Base-by-base conservation (phyloP, 1,140 invertebrate genomes). In the Zaprionus capensis region DNA sequence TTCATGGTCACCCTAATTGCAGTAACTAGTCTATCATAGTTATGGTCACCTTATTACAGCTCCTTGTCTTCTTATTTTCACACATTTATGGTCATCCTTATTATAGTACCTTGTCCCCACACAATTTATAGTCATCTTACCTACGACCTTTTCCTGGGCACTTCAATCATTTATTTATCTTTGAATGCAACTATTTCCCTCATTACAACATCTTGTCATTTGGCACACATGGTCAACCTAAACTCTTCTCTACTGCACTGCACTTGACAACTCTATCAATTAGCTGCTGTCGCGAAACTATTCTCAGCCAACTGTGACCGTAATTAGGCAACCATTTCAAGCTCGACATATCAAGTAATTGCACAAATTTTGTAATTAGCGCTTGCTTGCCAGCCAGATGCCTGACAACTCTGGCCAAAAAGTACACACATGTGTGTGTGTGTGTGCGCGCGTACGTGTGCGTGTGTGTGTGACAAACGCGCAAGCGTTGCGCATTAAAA, bases 401-500 rank as follows among this genome's bases (percentile, higher is more conserved):
- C 72, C 58, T 70, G 58, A 51, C 71, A 70, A 70, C 72, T 38
- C 72, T 75, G 59, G 24, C 55, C 44, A 53, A 36, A 34, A 46
- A 36, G 14, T 31, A 31, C 31, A 31, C 9, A 31, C 31, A 31
- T 31, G 31, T 31, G 31, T 31, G 31, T 31, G 31, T 3, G 31
- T 31, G 9, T 11, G 0, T 11, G 31, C 7, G 28, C 1, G 28
- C 6, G 9, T 31, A 1, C 11, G 31, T 31, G 9, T 31, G 31
- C 26, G 6, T 28, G 26, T 28, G 26, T 7, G 26, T 28, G 26
- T 6, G 26, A 28, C 26, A 28, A 28, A 28, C 6, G 26, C 64
- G 71, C 71, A 73, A 65, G 71, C 71, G 71, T 74, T 70, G 66
- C 51, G 58, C 72, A 75, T 75, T 75, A 64, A 75, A 70, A 75